A percentile compares a stretch with the other conserved stretches of the same genome.
phyloP scores from a whole-genome alignment of 2,113 vertebrate genomes.

The Oryctolagus cuniculus region DNA sequence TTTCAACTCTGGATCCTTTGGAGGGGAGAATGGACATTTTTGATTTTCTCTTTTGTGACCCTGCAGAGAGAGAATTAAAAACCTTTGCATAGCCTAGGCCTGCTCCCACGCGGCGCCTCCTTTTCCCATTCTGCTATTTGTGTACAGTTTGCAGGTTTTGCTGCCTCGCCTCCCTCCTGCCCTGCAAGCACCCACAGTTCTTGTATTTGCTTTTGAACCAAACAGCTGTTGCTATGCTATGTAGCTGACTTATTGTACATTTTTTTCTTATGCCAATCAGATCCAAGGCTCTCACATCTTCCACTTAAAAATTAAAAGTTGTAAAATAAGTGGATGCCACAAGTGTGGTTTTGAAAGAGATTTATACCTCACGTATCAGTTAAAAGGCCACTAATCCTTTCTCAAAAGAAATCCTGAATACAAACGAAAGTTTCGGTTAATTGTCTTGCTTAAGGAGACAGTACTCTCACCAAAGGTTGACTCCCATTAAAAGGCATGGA shows the following conservation, averaged over 20 bases:
- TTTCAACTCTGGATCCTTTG: not conserved
- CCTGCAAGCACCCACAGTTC: not conserved
- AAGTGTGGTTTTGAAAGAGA: not conserved
- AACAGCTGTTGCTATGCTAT: not conserved
- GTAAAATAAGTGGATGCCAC: not conserved
- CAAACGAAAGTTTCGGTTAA: not conserved
- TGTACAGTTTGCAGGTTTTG: not conserved
- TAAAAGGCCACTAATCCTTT: not conserved
- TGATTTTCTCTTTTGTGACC: not conserved
- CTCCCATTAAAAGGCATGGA: not conserved
- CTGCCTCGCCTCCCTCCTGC: not conserved
- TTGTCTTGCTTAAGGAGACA: not conserved
- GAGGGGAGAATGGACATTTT: not conserved
- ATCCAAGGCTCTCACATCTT: not conserved
- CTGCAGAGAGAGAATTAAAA: not conserved
- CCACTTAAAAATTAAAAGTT: slow-evolving; percentile 3
- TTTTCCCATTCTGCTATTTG: not conserved
- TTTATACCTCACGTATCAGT: not conserved
- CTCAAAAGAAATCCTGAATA: not conserved
- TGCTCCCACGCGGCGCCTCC: rapidly evolving
- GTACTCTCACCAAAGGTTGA: not conserved
- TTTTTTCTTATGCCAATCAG: not conserved
- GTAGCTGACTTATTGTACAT: not conserved
- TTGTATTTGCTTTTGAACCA: not conserved
- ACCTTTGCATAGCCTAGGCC: not conserved